phyloP scores from a whole-genome alignment of 1,140 invertebrate genomes.

The Aphelinus atriplicis region DNA sequence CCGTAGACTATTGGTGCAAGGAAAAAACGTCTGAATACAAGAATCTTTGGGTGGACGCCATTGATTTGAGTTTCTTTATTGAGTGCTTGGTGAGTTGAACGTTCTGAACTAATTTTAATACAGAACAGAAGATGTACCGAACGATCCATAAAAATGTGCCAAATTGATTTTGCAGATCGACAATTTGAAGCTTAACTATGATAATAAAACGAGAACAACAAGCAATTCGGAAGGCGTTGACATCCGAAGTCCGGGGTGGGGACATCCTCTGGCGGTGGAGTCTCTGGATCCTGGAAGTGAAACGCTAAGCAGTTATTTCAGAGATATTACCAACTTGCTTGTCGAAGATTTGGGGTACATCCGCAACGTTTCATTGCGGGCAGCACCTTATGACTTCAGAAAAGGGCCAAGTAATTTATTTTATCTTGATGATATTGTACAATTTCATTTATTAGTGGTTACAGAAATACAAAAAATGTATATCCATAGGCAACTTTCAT shows the following conservation, averaged over 20 bases:
- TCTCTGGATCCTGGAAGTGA: slow-evolving; percentile 90
- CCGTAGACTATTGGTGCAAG: slow-evolving; percentile 87
- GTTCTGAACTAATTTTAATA: neutral
- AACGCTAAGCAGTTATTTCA: slow-evolving; percentile 87
- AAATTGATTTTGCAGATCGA: slow-evolving; percentile 73
- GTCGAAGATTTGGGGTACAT: slow-evolving; percentile 80
- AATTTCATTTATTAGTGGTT: too few species aligned
- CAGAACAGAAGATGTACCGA: neutral
- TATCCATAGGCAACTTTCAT: too few species aligned
- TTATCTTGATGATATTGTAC: too few species aligned
- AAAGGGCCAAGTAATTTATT: slow-evolving; percentile 87
- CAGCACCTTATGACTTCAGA: slow-evolving; percentile 97
- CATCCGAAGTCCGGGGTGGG: slow-evolving; percentile 88
- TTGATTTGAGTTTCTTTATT: slow-evolving; percentile 89
- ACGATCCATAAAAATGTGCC: neutral
- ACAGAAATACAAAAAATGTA: too few species aligned
- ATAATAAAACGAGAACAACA: slow-evolving; percentile 86
- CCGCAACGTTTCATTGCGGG: slow-evolving; percentile 83
- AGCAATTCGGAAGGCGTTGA: slow-evolving; percentile 89
- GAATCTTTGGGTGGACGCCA: slow-evolving; percentile 94
- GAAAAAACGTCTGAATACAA: slow-evolving; percentile 85
- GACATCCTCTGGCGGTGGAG: slow-evolving; percentile 86
- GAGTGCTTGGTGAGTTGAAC: slow-evolving; percentile 84
- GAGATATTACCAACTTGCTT: slow-evolving; percentile 82
- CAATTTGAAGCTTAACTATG: slow-evolving; percentile 90